Conservation (phyloP, 2,797 vertebrate species). For the Oreochromis grahami region DNA sequence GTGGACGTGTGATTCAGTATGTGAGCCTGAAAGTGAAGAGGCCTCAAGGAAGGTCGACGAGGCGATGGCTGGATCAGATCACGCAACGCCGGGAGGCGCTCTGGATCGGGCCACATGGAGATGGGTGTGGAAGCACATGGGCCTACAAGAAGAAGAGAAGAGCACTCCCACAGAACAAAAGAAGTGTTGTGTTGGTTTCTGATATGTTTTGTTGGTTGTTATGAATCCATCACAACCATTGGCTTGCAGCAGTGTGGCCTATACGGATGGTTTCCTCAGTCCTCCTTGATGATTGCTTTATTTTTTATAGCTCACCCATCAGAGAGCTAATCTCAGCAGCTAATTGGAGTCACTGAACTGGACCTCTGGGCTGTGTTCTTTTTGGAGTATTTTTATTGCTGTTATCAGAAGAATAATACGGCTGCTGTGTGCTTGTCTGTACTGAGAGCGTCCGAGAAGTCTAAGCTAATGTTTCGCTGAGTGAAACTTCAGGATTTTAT, state of each 20-base stretch:
- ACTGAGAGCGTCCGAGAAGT: not conserved
- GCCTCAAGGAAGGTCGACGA: not conserved
- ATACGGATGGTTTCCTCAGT: not conserved
- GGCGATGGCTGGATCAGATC: not conserved
- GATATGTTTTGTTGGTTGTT: accelerated
- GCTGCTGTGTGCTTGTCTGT: not conserved
- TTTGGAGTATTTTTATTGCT: not conserved
- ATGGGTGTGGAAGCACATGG: accelerated
- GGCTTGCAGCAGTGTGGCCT: not conserved
- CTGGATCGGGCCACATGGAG: accelerated
- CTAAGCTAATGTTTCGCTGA: not conserved
- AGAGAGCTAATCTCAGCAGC: not conserved
- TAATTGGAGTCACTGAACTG: not conserved
- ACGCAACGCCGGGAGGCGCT: accelerated
- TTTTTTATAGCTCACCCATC: not conserved
- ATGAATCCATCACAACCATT: not conserved
- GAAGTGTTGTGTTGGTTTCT: not conserved
- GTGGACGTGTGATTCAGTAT: accelerated
- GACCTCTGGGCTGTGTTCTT: not conserved
- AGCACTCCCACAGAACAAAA: not conserved
- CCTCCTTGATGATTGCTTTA: not conserved
- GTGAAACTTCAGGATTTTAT: not conserved
- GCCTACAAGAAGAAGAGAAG: not conserved
- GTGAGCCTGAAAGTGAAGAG: not conserved
- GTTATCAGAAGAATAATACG: not conserved